These are phyloP conservation scores for Holothuria glaberrima DNA, from an alignment of 35 echinoderm and acorn worm species.

Conservation along the genomic window DNA sequence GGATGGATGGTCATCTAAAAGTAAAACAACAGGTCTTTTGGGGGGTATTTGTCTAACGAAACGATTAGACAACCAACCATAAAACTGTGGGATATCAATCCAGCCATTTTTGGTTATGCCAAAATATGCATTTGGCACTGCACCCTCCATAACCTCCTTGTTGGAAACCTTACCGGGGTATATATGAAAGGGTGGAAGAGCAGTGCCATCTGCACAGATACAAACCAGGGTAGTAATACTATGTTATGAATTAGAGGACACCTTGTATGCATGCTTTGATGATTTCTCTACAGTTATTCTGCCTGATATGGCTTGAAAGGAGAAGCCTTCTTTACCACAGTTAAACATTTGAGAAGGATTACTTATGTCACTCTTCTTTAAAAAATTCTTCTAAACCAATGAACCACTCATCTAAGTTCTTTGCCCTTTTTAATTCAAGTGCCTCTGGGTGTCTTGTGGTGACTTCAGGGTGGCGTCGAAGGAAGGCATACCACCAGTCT, in stretches of 20 bases:
- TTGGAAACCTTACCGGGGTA: not conserved
- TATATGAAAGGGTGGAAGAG: constrained; percentile 28
- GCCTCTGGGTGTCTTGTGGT: not conserved
- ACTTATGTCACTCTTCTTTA: not conserved
- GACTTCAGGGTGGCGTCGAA: not conserved
- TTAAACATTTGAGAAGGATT: constrained; percentile 17
- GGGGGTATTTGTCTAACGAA: constrained; percentile 37
- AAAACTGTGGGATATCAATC: constrained; percentile 18
- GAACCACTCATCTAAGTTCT: not conserved
- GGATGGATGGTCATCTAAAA: not conserved
- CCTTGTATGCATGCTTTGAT: not conserved
- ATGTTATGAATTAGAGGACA: not conserved
- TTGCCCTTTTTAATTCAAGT: not conserved
- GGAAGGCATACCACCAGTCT: constrained; percentile 37
- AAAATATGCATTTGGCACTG: constrained; percentile 21
- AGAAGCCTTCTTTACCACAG: constrained; percentile 5
- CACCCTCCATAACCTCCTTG: not conserved
- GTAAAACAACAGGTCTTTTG: not conserved
- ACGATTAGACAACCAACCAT: constrained; percentile 11
- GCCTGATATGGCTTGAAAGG: constrained; percentile 3
- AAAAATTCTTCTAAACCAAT: constrained; percentile 30
- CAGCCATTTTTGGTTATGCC: constrained; percentile 36
- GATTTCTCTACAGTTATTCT: not conserved
- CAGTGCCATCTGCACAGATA: constrained; percentile 7
- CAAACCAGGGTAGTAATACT: constrained; percentile 44